These are phyloP conservation scores for Spinus pinus DNA, from an alignment of 2,797 vertebrate species.

Conservation along the genomic window DNA sequence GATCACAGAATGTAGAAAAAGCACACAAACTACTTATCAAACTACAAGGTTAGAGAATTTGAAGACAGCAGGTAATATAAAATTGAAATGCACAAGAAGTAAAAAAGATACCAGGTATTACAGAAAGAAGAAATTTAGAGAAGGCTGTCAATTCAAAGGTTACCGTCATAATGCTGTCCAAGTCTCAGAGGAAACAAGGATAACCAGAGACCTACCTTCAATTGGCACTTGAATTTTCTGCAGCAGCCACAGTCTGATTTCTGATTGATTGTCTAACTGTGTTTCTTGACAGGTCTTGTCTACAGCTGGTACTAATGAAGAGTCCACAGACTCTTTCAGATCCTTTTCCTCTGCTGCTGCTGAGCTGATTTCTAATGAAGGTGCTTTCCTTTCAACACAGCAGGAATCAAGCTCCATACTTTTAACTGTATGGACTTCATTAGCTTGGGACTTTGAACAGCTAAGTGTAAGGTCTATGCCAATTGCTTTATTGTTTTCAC, in stretches of 20 bases:
- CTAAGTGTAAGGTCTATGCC: constrained; percentile 77
- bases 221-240: constrained; percentile 96
- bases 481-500: constrained; percentile 52
- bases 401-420: constrained; percentile 54
- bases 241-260: constrained; percentile 91
- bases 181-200: constrained; percentile 37
- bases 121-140: neutral
- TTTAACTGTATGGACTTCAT: constrained; percentile 46
- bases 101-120: neutral
- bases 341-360: constrained; percentile 57
- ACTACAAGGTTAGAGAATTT: neutral
- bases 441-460: constrained; percentile 57
- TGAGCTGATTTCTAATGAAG: constrained; percentile 49
- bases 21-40: neutral
- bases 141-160: neutral
- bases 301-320: constrained; percentile 65
- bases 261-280: constrained; percentile 84
- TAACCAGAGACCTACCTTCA: constrained; percentile 81
- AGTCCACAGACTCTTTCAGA: constrained; percentile 66
- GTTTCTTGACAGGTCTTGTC: constrained; percentile 68
- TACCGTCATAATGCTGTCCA: neutral
- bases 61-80: neutral
- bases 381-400: constrained; percentile 57
- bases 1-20: neutral
- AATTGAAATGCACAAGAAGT: neutral